A percentile compares a stretch with the other conserved stretches of the same genome.
Evolutionary conservation across 2,888 invertebrate genomes (phyloP).

Genomic region (Heliconius ismenius): DNA sequence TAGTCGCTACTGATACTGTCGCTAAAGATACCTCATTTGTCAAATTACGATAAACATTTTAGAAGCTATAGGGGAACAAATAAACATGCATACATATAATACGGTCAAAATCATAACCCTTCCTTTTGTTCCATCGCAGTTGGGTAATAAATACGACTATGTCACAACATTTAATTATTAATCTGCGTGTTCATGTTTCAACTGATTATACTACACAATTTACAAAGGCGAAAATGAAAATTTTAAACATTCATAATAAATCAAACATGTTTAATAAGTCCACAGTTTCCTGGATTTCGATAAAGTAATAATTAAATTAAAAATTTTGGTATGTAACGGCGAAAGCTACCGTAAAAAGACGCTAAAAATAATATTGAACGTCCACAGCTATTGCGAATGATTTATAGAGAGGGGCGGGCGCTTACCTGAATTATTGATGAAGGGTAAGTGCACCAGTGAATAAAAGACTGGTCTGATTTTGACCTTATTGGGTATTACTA

Average conservation of each 20-base stretch:
- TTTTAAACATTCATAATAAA: not conserved
- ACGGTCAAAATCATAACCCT: too few species aligned
- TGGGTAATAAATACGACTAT: not conserved
- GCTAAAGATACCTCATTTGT: too few species aligned
- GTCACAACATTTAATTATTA: slow-evolving; percentile 3
- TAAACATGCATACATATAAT: too few species aligned
- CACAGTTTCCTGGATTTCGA: not conserved
- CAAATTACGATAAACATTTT: too few species aligned
- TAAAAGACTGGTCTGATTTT: slow-evolving; percentile 3
- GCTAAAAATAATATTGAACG: slow-evolving; percentile 12
- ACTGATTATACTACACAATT: not conserved
- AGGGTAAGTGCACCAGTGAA: slow-evolving; percentile 15
- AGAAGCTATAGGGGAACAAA: too few species aligned
- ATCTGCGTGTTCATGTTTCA: not conserved
- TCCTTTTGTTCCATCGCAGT: too few species aligned
- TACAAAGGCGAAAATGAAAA: not conserved
- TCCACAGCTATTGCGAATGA: not conserved
- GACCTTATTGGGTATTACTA: not conserved
- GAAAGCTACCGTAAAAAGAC: not conserved
- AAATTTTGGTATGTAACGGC: slow-evolving; percentile 3
- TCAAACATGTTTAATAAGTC: not conserved
- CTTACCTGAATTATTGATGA: slow-evolving; percentile 21
- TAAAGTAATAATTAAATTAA: not conserved
- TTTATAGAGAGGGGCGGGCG: slow-evolving; percentile 1
- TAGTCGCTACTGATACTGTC: too few species aligned